phyloP scores from a whole-genome alignment of 2,888 invertebrate species.

The Druceiella hillmani region DNA sequence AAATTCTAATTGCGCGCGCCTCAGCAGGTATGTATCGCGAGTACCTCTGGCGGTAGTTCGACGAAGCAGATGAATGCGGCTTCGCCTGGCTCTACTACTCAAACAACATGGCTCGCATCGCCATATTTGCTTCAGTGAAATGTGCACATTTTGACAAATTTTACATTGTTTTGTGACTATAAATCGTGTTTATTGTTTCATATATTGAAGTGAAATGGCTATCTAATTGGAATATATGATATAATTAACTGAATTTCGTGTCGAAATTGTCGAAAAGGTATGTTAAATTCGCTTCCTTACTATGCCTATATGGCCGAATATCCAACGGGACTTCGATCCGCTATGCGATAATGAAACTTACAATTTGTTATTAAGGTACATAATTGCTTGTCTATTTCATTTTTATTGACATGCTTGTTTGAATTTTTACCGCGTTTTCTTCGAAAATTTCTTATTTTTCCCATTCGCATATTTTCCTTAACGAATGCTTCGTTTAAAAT shows the following conservation, averaged over 20 bases:
- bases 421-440: slow-evolving; percentile 51
- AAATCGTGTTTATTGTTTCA: no score
- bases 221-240: no score
- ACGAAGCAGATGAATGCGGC: slow-evolving; percentile 42
- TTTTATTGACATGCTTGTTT: slow-evolving; percentile 50
- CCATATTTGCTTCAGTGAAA: slow-evolving; percentile 53
- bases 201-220: no score
- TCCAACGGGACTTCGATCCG: slow-evolving; percentile 56
- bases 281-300: slow-evolving; percentile 48
- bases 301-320: slow-evolving; percentile 56
- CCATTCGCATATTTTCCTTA: no score
- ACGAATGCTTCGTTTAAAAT: no score
- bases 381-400: slow-evolving; percentile 50
- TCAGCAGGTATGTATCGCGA: no score
- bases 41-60: no score
- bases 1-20: no score
- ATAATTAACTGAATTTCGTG: no score
- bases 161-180: no score
- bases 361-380: slow-evolving; percentile 57
- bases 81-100: slow-evolving; percentile 27
- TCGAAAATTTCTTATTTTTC: slow-evolving; percentile 13
- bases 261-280: slow-evolving; percentile 50
- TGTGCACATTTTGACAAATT: slow-evolving; percentile 47
- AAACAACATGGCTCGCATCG: no score
- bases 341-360: slow-evolving; percentile 58